phyloP scores from a whole-genome alignment of 2,113 vertebrate genomes.

The Struthidea cinerea region DNA sequence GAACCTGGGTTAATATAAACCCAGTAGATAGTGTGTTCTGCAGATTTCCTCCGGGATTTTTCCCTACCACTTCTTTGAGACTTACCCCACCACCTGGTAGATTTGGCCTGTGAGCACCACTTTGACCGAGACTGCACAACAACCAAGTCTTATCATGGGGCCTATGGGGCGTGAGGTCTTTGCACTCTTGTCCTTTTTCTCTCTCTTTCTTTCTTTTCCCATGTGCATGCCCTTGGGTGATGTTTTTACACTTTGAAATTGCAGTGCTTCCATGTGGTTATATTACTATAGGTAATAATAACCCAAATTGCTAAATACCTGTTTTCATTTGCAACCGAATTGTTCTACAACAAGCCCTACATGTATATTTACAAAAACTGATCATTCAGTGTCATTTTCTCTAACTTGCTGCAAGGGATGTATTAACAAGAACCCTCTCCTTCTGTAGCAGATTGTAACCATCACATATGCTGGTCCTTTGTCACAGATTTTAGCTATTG shows the following conservation, averaged over 20 bases:
- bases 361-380: not conserved
- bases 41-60: not conserved
- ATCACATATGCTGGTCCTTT: not conserved
- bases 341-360: not conserved
- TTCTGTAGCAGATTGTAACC: not conserved
- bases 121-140: not conserved
- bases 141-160: not conserved
- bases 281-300: not conserved
- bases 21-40: not conserved
- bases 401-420: not conserved
- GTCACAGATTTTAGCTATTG: not conserved
- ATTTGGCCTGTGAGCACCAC: not conserved
- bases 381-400: not conserved
- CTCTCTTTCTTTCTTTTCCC: not conserved
- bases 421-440: not conserved
- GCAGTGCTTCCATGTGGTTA: not conserved
- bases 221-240: not conserved
- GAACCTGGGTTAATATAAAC: not conserved
- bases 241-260: not conserved
- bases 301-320: too few species aligned
- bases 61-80: not conserved
- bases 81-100: not conserved
- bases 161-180: not conserved
- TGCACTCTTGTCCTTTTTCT: too few species aligned
- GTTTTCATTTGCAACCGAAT: not conserved